Base-by-base conservation (phyloP, 2,113 vertebrate species). In the Gymnogyps californianus region DNA sequence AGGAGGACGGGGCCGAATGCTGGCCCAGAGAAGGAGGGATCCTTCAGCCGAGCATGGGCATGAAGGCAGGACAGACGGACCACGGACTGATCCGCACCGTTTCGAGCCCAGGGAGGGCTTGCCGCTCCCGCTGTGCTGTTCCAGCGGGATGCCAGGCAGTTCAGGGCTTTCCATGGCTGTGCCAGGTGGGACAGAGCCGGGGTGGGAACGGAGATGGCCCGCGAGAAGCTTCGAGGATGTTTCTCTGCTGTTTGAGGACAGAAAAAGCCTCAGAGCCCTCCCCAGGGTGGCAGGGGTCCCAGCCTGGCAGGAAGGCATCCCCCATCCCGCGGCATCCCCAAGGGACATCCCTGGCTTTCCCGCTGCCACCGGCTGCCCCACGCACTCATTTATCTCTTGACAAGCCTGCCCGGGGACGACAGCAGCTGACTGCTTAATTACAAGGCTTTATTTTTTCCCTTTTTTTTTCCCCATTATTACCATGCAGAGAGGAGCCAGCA, bases 31-130 rank as follows among this genome's bases (percentile, higher is more conserved):
- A 38, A 78, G 74, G 52, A 72, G 22, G 38, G 47, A 67, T 18
- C 31, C 83, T 21, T 36, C 24, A 82, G 24, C 12, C 3, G 2
- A 42, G 40, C 0, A 1, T 4, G 61, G 57, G 44, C 0, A 2
- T 16, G 32, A 74, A 78, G 40, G 42, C 26, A 76, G 49, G 40
- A n/a, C 66, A 75, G 76, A 52, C 0, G 2, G 61, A 70, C 34
- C 66, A 55, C 0, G 5, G 66, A 3, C 32, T 49, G 59, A 61
- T 31, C 49, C 0, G 0, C 28, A 20, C 34, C 4, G 0, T 20
- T 51, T 24, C 0, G 0, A 55, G 14, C 70, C 65, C 51, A 34
- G 44, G 59, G 65, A 75, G 58, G 44, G 6, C 26, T 55, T 6
- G 0, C 5, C 0, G 3, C 28, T 54, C 75, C 70, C 6, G 2